Evolutionary conservation across 2,888 invertebrate species (phyloP), one percentile per base, ranked within the genome.

Genomic region (Phlogophora meticulosa): DNA sequence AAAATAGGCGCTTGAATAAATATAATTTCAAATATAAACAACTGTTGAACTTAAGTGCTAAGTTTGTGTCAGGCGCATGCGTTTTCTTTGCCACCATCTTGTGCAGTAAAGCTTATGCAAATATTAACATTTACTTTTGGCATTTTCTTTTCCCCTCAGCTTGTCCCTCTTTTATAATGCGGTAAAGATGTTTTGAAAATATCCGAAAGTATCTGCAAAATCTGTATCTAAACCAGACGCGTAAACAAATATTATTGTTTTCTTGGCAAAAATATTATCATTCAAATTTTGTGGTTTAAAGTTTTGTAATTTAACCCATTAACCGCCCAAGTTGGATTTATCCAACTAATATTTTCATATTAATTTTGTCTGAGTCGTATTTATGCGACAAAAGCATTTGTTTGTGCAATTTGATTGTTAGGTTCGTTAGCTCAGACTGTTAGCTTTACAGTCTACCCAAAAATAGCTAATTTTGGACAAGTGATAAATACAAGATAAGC

Each of bases 111-210:
- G 74, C 82, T 87, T 85, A 85, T 76, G 85, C 83, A 90, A 91
- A 91, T 91, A 89, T 91, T 91, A 84, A 84, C 89, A 87, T 89
- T 89, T 85, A 89, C 90, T 91, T 87, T 66, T 84, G 65, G 57
- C 70, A 81, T 78, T 80, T 83, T 84, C 81, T 82, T 84, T 77
- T 74, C 75, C 80, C 76, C 81, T 78, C 72, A 56, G 65, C 72
- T 72, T 72, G 53, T 79, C 77, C 76, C 69, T 77, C 62, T 71
- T 51, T 43, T 28, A 22, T 4, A 32, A 38, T 36, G 13, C 5
- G 9, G 13, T 15, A 24, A 28, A 45, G n/a, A 52, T 32, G 24
- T 49, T 55, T 40, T 1, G 10, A 11, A 34, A 9, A 28, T 52
- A 75, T 75, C 48, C 48, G 65, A 65, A 64, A 46, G 48, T 57